These are phyloP conservation scores for Thereuonema tuberculata DNA, from an alignment of 1,140 invertebrate species.

Conservation along the genomic window DNA sequence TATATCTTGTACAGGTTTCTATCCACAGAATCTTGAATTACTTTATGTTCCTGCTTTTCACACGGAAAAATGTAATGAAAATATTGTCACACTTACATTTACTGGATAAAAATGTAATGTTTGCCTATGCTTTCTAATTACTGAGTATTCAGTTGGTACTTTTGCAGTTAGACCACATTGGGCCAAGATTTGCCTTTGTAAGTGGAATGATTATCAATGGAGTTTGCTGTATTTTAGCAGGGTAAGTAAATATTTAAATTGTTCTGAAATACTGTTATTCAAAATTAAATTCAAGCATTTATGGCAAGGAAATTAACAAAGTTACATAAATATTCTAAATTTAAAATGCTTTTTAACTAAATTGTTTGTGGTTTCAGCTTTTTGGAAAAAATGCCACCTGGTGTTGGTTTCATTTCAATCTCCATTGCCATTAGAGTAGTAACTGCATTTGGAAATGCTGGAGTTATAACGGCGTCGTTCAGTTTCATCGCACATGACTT, in stretches of 20 bases:
- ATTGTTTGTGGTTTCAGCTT: slow-evolving; percentile 17
- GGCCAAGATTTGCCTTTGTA: slow-evolving; percentile 22
- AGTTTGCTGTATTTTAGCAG: slow-evolving; percentile 23
- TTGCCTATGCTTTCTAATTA: no score
- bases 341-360: neutral
- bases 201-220: slow-evolving; percentile 22
- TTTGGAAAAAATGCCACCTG: slow-evolving; percentile 23
- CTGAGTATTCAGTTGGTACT: no score
- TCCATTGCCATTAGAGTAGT: slow-evolving; percentile 22
- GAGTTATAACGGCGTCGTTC: slow-evolving; percentile 23
- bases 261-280: neutral
- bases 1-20: no score
- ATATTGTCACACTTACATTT: no score
- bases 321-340: neutral
- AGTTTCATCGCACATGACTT: slow-evolving; percentile 25
- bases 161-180: slow-evolving; percentile 23
- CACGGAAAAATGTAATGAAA: no score
- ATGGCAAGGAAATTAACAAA: neutral
- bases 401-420: slow-evolving; percentile 19
- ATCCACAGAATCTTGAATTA: no score
- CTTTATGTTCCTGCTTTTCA: no score
- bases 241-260: slow-evolving; percentile 8
- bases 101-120: no score
- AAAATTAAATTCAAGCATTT: neutral
- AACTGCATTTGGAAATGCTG: slow-evolving; percentile 23